Base-by-base conservation (phyloP, 37 sponge, comb jelly and placozoan genomes). In the Cliona cf. orientalis region DNA sequence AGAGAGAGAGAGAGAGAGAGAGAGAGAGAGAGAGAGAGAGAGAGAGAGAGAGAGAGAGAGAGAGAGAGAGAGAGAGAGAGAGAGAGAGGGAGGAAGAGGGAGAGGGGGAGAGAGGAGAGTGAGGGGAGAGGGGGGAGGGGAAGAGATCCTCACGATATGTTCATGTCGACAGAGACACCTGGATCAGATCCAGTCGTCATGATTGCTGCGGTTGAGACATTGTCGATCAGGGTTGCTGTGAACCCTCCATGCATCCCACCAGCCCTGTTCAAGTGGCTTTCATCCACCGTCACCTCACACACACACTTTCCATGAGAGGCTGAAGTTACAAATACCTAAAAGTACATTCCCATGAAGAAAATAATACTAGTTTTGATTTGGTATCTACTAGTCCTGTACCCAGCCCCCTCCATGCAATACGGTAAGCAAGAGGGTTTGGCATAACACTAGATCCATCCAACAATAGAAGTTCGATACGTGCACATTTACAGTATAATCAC, bases 201-300 rank as follows among this genome's bases (percentile, higher is more conserved):
- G 42, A 98, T 91, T 42, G 96, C 99, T 36, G 82, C 53, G 46
- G 96, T 87, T 2, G 96, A 85, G 2, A 91, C 70, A 17, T 57
- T 32, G 72, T 98, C 99, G 21, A 98, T 91, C 46, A 98, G 72
- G 14, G 87, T 91, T 29, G 96, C 91, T n/a, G 93, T 89, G 37
- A 89, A 74, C 36, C 99, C 99, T 41, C 99, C 99, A 75, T 98
- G 99, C 71, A 98, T 57, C 0, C 79, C 62, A 3, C 90, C 96
- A 23, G 44, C 71, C 0, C 71, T 19, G 59, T 98, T 98, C n/a
- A 83, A 36, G 42, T 95, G 94, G 23, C 77, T 84, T 58, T 98
- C 89, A 2, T 80, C 84, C 40, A 98, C 92, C 12, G 71, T 89
- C 71, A 95, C 34, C 63, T 93, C 86, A 77, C 89, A 95, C 43